Base-by-base conservation (phyloP, 1,140 invertebrate genomes). In the Drosophila guanche region DNA sequence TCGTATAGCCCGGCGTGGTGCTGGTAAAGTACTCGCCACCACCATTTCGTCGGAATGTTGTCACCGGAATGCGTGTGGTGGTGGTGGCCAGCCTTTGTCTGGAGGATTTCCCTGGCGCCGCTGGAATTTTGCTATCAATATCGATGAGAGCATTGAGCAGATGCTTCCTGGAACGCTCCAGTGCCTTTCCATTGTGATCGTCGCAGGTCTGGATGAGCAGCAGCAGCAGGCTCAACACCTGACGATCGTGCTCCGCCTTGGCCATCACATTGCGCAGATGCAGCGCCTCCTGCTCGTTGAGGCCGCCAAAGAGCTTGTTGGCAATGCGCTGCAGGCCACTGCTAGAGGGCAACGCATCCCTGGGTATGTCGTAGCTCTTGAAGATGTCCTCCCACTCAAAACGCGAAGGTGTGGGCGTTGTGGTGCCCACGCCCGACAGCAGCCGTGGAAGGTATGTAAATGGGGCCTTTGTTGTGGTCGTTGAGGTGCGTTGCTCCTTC, bases 251-350 rank as follows among this genome's bases (percentile, higher is more conserved):
- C 76, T 95, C 94, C 3, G 95, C 96, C 90, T 96, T 94, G 73
- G 95, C 94, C 95, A 97, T 96, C 5, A 96, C 95, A 60, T 94
- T 94, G 93, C 95, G 95, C 42, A 96, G 90, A 50, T 95, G 95
- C 75, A 95, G 93, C 0, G 95, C 94, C 70, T 95, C 95, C 0
- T 95, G 94, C 33, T 94, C 94, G 76, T 97, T 96, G 41, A 97
- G 92, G 8, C 94, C 94, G 1, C 94, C 94, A 79, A 96, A 95
- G 80, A 96, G 94, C 86, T 95, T 93, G 68, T 95, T 94, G 4
- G 95, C 95, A 75, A 94, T 94, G 54, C 93, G 92, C 58, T 94
- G 93, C 43, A 94, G 93, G n/a, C 94, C 94, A 40, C 73, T 91
- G 29, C 74, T 90, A 6, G 90, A 86, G 4, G 90, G 90, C 43